Base-by-base conservation (phyloP, 2,797 vertebrate species). In the Sebastes variabilis region DNA sequence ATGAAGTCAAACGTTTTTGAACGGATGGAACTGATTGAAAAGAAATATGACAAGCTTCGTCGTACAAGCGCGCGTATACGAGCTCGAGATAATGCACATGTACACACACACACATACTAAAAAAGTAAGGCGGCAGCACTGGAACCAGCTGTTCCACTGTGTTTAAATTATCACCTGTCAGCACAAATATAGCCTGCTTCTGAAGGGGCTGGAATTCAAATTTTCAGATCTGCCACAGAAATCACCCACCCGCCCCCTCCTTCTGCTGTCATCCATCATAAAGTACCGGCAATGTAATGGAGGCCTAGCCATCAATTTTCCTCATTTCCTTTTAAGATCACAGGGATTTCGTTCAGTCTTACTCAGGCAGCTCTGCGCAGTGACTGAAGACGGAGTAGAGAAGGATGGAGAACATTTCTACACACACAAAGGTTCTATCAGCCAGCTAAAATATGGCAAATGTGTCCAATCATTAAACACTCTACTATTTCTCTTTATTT, bases 101-200 rank as follows among this genome's bases (percentile, higher is more conserved):
- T n/a, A 32, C 52, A 29, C 67, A 59, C 54, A 65, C 60, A 42
- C 66, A 76, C 71, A n/a, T 10, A 20, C n/a, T 83, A 7, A 22
- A 29, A 29, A 72, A 49, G 59, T 70, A 55, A 22, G 52, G 27
- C 13, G 1, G 1, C 61, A 25, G 82, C 66, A 65, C 71, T 38
- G 67, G 68, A 89, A 81, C 76, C 80, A 89, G 79, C 86, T 88
- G 80, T 87, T 90, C 42, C 38, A 72, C 81, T 77, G 79, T 78
- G 78, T 86, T 87, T 87, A 76, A 91, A 88, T 92, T 74, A 90
- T 90, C 77, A 77, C 87, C 86, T 83, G 87, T 88, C 92, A 87
- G 80, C 82, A 73, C 56, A 82, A 78, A 79, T 92, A 88, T 81
- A 84, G 77, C 52, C 52, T 12, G 27, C 67, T 27, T 76, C 82